Evolutionary conservation across 2,113 vertebrate genomes (phyloP), one percentile per base, ranked within the genome.

Genomic region (Anoplopoma fimbria): DNA sequence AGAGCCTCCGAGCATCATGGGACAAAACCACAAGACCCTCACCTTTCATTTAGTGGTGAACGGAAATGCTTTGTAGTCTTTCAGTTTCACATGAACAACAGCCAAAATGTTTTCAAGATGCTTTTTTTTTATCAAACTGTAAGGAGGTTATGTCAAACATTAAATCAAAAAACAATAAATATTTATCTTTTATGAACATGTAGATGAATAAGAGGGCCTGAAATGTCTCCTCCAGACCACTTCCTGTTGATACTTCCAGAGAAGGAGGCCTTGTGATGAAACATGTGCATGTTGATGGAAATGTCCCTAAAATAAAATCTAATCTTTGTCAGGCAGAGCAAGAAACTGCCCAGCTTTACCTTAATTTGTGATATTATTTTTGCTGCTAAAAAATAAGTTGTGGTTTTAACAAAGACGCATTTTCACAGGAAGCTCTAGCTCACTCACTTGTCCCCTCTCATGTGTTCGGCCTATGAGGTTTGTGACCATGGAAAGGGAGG

Each of bases 11-110:
- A 70, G 78, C 79, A 82, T 90, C 83, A 83, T 27, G 75, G 62
- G 69, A 84, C 51, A 79, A 93, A 91, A 85, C 88, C 88, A 87
- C 90, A 88, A 84, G 68, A 88, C 60, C 76, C 61, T n/a, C 14
- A n/a, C 33, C 13, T 8, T 4, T 10, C 12, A 10, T 21, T 12
- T 1, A 0, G 0, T 6, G 15, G 7, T 15, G n/a, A 1, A 21
- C 33, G 3, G 61, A 84, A 64, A 58, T 3, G 1, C 2, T 61
- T 12, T 2, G 8, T 0, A 23, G 7, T 14, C 17, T 83, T 67
- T 61, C 29, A 17, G 1, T 82, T 82, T 79, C 64, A 51, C 17
- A 10, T 42, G 6, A 49, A 45, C 6, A 25, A 0, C 4, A 61
- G 17, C 9, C 1, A 15, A 19, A 8, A 38, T n/a, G n/a, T 64